A percentile compares a stretch with the other conserved stretches of the same genome.
Conservation (phyloP, 2,113 vertebrate species). For the Asarcornis scutulata region DNA sequence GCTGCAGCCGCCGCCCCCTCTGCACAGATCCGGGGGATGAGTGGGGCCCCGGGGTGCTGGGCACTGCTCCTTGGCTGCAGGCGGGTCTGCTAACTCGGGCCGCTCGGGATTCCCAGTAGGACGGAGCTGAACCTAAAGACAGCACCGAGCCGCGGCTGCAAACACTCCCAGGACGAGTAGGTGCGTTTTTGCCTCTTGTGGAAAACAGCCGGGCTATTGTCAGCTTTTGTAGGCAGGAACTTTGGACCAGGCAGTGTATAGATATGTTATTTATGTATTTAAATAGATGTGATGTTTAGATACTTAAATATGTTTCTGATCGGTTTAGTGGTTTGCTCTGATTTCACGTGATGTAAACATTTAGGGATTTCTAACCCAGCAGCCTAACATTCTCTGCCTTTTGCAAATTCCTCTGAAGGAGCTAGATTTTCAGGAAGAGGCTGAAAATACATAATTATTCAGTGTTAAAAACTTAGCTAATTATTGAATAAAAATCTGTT, state of each 20-base stretch:
- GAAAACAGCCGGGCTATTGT: neutral
- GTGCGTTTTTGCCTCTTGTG: conserved; percentile 17
- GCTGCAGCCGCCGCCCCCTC: conserved; percentile 30
- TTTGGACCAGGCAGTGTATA: neutral
- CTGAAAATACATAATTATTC: neutral
- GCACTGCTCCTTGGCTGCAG: neutral
- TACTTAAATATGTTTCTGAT: neutral
- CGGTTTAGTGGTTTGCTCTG: neutral
- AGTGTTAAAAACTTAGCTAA: neutral
- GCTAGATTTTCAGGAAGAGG: neutral
- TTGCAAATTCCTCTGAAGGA: neutral
- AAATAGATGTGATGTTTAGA: too few species aligned
- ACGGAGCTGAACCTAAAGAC: neutral
- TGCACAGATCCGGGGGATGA: too few species aligned
- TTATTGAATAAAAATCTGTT: neutral
- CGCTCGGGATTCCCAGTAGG: neutral
- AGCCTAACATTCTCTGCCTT: neutral
- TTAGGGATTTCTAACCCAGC: neutral
- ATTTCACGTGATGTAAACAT: neutral
- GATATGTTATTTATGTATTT: too few species aligned
- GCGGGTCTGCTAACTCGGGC: accelerated
- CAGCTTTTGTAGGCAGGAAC: neutral
- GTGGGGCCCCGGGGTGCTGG: neutral
- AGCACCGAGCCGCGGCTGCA: neutral
- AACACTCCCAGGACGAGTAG: conserved; percentile 46